A percentile compares a stretch with the other conserved stretches of the same genome.
Evolutionary conservation across 1,140 invertebrate species (phyloP).

Genomic region (Bombus sibiricus): DNA sequence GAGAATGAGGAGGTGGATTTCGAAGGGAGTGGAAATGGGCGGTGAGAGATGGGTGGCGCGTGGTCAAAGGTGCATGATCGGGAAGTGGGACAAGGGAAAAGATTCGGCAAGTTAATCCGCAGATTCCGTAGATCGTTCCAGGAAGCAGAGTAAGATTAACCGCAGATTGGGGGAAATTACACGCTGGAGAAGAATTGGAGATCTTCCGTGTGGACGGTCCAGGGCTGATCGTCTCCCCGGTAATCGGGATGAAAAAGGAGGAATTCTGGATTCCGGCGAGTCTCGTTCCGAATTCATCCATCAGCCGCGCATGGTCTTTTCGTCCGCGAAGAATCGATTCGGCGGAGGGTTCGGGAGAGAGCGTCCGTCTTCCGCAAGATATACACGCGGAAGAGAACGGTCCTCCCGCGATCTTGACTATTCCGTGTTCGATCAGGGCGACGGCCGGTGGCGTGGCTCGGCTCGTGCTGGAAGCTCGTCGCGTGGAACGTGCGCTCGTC

Average conservation of each 20-base stretch:
- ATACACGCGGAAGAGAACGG: conserved; percentile 57
- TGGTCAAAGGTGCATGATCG: conserved; percentile 9
- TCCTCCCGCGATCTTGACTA: conserved; percentile 68
- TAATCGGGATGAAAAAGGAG: conserved; percentile 75
- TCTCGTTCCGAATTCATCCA: conserved; percentile 83
- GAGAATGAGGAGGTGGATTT: neutral
- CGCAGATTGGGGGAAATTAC: conserved; percentile 82
- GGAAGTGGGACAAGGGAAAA: neutral
- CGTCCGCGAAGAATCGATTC: conserved; percentile 81
- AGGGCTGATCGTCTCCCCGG: conserved; percentile 78
- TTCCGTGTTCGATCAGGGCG: conserved; percentile 71
- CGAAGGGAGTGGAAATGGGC: no score
- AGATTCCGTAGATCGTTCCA: conserved; percentile 81
- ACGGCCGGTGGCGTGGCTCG: conserved; percentile 75
- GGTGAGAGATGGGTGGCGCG: neutral
- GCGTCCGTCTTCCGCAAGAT: conserved; percentile 43
- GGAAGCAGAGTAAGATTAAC: conserved; percentile 83
- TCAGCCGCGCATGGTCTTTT: conserved; percentile 86
- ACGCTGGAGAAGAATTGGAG: conserved; percentile 82
- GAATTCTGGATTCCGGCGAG: conserved; percentile 87
- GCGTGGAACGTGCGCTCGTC: conserved; percentile 73
- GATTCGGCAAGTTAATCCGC: conserved; percentile 42
- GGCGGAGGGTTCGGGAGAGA: conserved; percentile 24
- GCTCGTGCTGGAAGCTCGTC: conserved; percentile 70
- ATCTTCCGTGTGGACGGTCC: conserved; percentile 81